Conservation (phyloP, 2,113 vertebrate species). For the Solea solea region DNA sequence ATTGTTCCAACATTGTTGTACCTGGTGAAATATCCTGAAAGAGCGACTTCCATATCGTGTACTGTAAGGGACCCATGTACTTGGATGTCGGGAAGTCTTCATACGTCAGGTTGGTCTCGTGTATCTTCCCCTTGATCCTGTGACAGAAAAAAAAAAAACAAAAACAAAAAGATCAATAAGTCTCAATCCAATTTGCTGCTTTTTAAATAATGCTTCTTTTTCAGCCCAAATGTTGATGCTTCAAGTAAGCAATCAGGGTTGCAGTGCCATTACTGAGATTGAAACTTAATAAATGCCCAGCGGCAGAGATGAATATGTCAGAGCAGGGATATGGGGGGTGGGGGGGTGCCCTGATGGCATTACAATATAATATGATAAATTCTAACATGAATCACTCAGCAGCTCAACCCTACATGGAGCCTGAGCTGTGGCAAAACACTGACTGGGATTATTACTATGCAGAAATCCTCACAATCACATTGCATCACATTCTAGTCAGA, state of each 20-base stretch:
- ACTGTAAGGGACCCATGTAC: slow-evolving; percentile 97
- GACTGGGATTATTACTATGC: no score
- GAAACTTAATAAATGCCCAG: slow-evolving; percentile 27
- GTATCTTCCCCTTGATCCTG: slow-evolving; percentile 97
- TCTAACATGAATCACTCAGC: slow-evolving; percentile 38
- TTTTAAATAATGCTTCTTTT: slow-evolving; percentile 25
- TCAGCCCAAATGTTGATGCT: slow-evolving; percentile 7
- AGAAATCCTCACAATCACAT: background rate
- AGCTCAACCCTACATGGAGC: slow-evolving; percentile 26
- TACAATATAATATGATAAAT: slow-evolving; percentile 31
- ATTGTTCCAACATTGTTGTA: slow-evolving; percentile 58
- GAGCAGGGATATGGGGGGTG: background rate
- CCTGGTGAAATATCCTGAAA: slow-evolving; percentile 97
- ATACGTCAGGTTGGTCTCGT: slow-evolving; percentile 95
- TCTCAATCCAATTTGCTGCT: slow-evolving; percentile 36
- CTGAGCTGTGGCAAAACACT: background rate
- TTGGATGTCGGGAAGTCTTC: slow-evolving; percentile 98
- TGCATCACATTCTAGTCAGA: background rate
- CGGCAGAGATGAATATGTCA: slow-evolving; percentile 19
- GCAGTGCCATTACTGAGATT: slow-evolving; percentile 33
- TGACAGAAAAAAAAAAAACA: slow-evolving; percentile 27
- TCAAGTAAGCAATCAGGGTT: slow-evolving; percentile 32
- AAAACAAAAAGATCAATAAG: slow-evolving; percentile 59
- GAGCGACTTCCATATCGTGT: slow-evolving; percentile 98
- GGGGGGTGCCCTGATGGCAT: background rate